Conservation (phyloP, 2,113 vertebrate genomes). For the Carassius auratus region DNA sequence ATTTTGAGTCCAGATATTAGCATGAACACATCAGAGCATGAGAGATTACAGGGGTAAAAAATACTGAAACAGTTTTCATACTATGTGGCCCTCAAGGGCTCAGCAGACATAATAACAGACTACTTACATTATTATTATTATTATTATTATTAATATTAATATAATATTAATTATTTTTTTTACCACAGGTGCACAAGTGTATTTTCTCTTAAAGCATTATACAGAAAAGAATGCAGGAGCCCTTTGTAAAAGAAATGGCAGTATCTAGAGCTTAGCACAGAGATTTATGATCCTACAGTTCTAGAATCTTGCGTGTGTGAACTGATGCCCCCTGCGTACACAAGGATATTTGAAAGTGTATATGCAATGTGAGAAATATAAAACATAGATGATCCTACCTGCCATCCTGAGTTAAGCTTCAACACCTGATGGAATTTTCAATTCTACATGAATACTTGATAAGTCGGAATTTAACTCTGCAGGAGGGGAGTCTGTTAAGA, state of each 20-base stretch:
- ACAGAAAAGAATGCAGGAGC: not conserved
- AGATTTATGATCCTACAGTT: not conserved
- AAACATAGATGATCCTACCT: not conserved
- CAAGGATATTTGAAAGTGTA: not conserved
- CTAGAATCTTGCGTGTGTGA: not conserved
- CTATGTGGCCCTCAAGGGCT: not conserved
- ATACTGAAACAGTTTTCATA: conserved; percentile 9
- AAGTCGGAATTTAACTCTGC: not conserved
- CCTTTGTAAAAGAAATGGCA: not conserved
- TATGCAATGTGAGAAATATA: not conserved
- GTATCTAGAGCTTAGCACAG: not conserved
- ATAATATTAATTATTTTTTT: not conserved
- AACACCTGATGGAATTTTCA: not conserved
- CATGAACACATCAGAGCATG: conserved; percentile 12
- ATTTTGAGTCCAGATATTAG: conserved; percentile 17
- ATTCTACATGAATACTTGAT: not conserved
- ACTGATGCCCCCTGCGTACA: not conserved
- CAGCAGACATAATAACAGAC: conserved; percentile 22
- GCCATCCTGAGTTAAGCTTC: not conserved
- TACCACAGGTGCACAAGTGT: conserved; percentile 7
- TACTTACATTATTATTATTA: too few species aligned
- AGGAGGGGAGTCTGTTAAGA: not conserved
- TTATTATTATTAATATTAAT: too few species aligned
- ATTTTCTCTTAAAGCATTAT: conserved; percentile 2
- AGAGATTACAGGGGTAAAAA: not conserved